Base-by-base conservation (phyloP, 2,113 vertebrate genomes). In the Crotalus viridis region DNA sequence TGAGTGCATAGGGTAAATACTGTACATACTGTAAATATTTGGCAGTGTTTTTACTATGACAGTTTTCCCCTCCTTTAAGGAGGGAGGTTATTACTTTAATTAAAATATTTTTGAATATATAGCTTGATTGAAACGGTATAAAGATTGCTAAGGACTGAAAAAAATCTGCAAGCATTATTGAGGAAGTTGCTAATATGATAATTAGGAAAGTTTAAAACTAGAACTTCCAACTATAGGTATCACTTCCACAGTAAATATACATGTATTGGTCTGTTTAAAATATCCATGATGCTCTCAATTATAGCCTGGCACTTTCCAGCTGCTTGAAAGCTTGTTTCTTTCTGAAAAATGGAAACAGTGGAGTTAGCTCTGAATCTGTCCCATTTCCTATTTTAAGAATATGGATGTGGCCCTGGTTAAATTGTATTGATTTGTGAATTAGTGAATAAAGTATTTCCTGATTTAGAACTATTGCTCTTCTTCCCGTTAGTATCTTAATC, bases 81-180 rank as follows among this genome's bases (percentile, higher is more conserved):
- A 19, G 87, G 46, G 93, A 87, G 10, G 0, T 43, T 24, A 19
- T 51, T 94, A 2, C 85, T 96, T 91, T 57, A 90, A 91, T 0
- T 52, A 43, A 64, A 92, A 90, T 21, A 55, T 87, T 46, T 10
- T 94, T 24, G 10, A 92, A 95, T 94, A 87, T 95, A 52, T 59
- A 93, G 10, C 0, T 0, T 85, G 21, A 10, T 85, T 21, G 93
- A 48, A 48, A 88, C 69, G 55, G 57, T 4, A 74, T 85, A 57
- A 89, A 90, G 74, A 92, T 43, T 61, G 55, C 86, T 94, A 81
- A 57, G 64, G 51, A 88, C 22, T 90, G 28, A 88, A 92, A 10
- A 43, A 19, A 28, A 26, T 24, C 24, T 43, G 59, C 26, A 85
- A 33, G 55, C 1, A 43, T 48, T 39, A 90, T 55, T 93, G 39